A percentile compares a stretch with the other conserved stretches of the same genome.
These are phyloP conservation scores for Melangyna quadrimaculata DNA, from an alignment of 2,888 invertebrate species.

Conservation along the genomic window DNA sequence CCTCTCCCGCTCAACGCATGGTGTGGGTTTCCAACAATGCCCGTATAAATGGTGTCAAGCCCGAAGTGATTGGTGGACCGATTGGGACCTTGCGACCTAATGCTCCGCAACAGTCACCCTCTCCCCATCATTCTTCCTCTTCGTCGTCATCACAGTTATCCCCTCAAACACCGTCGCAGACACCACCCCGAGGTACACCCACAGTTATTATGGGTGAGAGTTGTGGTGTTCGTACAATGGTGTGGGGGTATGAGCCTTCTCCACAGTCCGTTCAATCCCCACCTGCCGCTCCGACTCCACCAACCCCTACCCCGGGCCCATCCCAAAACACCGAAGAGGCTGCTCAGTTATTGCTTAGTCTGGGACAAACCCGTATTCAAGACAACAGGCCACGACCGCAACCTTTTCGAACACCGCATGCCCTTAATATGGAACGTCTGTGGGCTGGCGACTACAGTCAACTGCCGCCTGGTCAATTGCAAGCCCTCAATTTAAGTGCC, in stretches of 20 bases:
- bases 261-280: slow-evolving; percentile 83
- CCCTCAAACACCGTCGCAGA: slow-evolving; percentile 80
- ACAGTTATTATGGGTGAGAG: slow-evolving; percentile 97
- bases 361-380: slow-evolving; percentile 86
- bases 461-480: slow-evolving; percentile 90
- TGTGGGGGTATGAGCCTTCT: slow-evolving; percentile 84
- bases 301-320: slow-evolving; percentile 80
- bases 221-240: slow-evolving; percentile 90
- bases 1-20: slow-evolving; percentile 80
- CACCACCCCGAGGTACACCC: slow-evolving; percentile 85
- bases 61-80: slow-evolving; percentile 89
- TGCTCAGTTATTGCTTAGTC: slow-evolving; percentile 87
- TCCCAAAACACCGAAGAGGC: slow-evolving; percentile 84
- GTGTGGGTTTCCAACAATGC: slow-evolving; percentile 84
- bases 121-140: slow-evolving; percentile 79
- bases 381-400: slow-evolving; percentile 80
- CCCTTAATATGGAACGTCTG: slow-evolving; percentile 94
- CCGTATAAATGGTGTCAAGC: slow-evolving; percentile 90
- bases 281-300: slow-evolving; percentile 79
- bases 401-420: slow-evolving; percentile 83
- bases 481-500: slow-evolving; percentile 89
- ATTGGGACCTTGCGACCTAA: slow-evolving; percentile 77
- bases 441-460: slow-evolving; percentile 95
- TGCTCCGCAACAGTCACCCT: slow-evolving; percentile 78
- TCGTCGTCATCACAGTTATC: slow-evolving; percentile 80